phyloP scores from a whole-genome alignment of 2,888 invertebrate species.

The Cephalotes varians region DNA sequence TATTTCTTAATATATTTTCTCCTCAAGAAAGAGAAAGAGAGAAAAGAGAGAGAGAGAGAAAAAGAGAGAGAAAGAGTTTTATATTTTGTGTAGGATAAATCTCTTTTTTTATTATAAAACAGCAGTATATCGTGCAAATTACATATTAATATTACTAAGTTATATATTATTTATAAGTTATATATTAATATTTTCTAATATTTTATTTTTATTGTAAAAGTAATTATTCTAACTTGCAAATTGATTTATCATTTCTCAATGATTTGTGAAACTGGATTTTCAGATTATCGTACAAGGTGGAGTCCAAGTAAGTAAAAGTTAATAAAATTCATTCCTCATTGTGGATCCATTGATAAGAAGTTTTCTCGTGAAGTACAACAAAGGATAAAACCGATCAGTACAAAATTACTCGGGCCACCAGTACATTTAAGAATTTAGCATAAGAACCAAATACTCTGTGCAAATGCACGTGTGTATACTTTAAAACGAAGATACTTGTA shows the following conservation, averaged over 20 bases:
- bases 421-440: conserved; percentile 57
- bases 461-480: conserved; percentile 53
- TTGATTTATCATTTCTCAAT: background rate
- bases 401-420: conserved; percentile 60
- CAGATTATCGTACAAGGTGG: conserved; percentile 4
- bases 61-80: background rate
- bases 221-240: background rate
- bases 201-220: background rate
- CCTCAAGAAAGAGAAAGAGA: too few relatives aligned
- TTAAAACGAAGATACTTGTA: conserved; percentile 59
- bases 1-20: background rate
- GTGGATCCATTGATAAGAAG: background rate
- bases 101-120: background rate
- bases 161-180: background rate
- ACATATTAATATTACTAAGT: background rate
- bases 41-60: background rate
- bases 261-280: background rate
- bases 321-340: conserved; percentile 5
- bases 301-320: background rate
- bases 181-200: background rate
- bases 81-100: background rate
- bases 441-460: conserved; percentile 56
- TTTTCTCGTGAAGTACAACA: background rate
- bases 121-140: conserved; percentile 46
- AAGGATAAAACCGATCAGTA: conserved; percentile 55